A percentile compares a stretch with the other conserved stretches of the same genome.
Conservation (phyloP, 2,888 invertebrate species). For the Leptopilina syphax region DNA sequence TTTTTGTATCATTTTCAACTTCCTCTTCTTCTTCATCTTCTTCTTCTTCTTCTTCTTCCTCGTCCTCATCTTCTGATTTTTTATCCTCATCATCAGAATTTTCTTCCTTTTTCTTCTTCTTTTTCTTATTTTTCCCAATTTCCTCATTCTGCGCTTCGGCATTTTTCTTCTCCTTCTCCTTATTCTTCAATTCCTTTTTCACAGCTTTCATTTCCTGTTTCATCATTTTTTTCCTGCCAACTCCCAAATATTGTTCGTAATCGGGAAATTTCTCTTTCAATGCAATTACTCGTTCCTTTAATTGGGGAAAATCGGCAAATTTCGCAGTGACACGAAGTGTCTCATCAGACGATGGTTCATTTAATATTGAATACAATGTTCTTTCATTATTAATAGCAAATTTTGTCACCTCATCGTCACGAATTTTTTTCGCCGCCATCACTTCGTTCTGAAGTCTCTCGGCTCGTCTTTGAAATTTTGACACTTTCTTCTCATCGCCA, state of each 20-base stretch:
- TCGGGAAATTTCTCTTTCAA: constrained; percentile 69
- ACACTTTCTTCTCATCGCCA: constrained; percentile 65
- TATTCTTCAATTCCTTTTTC: constrained; percentile 41
- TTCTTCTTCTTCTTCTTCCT: constrained; percentile 21
- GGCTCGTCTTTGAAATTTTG: constrained; percentile 66
- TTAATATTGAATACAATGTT: constrained; percentile 58
- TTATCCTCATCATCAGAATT: constrained; percentile 20
- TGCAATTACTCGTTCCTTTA: constrained; percentile 60
- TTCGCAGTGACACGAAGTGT: constrained; percentile 61
- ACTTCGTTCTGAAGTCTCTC: constrained; percentile 66
- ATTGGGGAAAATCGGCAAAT: constrained; percentile 60
- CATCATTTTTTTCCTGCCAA: constrained; percentile 56
- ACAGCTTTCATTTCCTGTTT: constrained; percentile 53
- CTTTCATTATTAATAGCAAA: constrained; percentile 63
- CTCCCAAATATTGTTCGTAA: constrained; percentile 60
- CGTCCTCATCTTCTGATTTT: neutral
- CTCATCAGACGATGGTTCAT: constrained; percentile 55
- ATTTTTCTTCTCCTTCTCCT: constrained; percentile 2
- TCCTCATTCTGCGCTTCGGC: constrained; percentile 12
- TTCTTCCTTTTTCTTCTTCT: constrained; percentile 27
- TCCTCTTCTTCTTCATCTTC: neutral
- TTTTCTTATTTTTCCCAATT: constrained; percentile 35
- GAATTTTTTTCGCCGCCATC: constrained; percentile 64
- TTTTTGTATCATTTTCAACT: constrained; percentile 18
- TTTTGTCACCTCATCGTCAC: constrained; percentile 70